A percentile compares a stretch with the other conserved stretches of the same genome.
Conservation (phyloP, 2,888 invertebrate species). For the Drosophila koepferae region DNA sequence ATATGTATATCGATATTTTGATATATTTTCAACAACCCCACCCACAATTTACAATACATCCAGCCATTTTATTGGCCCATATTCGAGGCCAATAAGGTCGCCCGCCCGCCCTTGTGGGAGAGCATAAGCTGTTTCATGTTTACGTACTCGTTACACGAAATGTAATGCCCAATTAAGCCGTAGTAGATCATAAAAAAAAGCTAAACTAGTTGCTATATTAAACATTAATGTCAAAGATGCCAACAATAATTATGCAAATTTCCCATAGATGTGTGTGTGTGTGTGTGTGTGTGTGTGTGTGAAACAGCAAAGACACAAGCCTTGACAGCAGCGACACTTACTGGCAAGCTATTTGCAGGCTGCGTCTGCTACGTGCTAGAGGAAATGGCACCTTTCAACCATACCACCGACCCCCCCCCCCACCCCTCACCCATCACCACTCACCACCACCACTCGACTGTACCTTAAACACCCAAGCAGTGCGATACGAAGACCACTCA, state of each 20-base stretch:
- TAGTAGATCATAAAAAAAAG: constrained; percentile 3
- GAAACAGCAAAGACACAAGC: constrained; percentile 63
- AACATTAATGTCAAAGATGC: constrained; percentile 51
- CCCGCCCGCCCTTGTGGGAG: not conserved
- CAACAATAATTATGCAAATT: constrained; percentile 78
- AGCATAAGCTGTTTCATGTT: constrained; percentile 35
- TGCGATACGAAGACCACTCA: not conserved
- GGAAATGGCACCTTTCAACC: constrained; percentile 52
- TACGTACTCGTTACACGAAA: constrained; percentile 62
- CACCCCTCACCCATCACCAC: too few species aligned
- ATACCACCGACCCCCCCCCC: too few species aligned
- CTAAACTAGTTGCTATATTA: constrained; percentile 62
- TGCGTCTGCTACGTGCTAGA: constrained; percentile 69
- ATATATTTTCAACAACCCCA: too few species aligned
- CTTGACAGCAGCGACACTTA: constrained; percentile 58
- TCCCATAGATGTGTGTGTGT: constrained; percentile 12
- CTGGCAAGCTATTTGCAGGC: constrained; percentile 70
- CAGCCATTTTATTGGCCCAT: not conserved
- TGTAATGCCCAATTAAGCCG: constrained; percentile 61
- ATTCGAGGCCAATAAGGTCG: not conserved
- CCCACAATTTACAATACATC: too few species aligned
- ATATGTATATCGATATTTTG: too few species aligned
- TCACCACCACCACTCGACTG: too few species aligned
- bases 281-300: not conserved
- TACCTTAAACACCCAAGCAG: too few species aligned